Evolutionary conservation across 2,113 vertebrate genomes (phyloP), one percentile per base, ranked within the genome.

Genomic region (Callipepla californica): DNA sequence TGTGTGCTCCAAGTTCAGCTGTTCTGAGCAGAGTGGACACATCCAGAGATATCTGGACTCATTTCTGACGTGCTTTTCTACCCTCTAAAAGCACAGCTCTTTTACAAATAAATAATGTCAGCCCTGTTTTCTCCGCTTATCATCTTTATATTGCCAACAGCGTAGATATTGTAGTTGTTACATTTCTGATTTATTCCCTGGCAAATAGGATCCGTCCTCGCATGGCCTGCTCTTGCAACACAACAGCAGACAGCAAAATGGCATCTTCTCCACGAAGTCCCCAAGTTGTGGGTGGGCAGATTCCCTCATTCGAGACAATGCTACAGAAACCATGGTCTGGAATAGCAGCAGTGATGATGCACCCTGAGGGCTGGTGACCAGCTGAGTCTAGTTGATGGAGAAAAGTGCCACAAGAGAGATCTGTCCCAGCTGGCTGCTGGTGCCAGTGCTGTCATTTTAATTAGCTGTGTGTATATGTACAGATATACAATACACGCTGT

Each of bases 381-480:
- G 73, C 25, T 72, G 4, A 22, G 23, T 2, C 38, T 5, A 21
- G 7, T n/a, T 90, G 87, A 61, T 50, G 55, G 48, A 86, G 23
- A 75, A 95, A 80, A 70, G 50, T 80, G 63, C 14, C 22, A 5
- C 20, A 40, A 84, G 48, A 50, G 40, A 85, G 51, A 92, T 78
- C 18, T 61, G 14, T 86, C 66, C 80, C 92, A 95, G 73, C 86
- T 93, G 89, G 77, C 13, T 66, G n/a, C 44, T 61, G 62, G 58
- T 90, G 34, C 63, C 80, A 87, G 72, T 0, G 1, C 34, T 94
- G 85, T 78, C 92, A n/a, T 75, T 95, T 83, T 87, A 80, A 87
- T 85, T 70, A 72, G 68, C 87, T 87, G 44, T 74, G 18, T 85
- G 47, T 91, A 3, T 90, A 75, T 51, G 25, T 28, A 80, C 26